Percentiles rank a stretch among this genome's conserved stretches.
Conservation (phyloP, 2,113 vertebrate genomes). For the Malurus cyaneus region DNA sequence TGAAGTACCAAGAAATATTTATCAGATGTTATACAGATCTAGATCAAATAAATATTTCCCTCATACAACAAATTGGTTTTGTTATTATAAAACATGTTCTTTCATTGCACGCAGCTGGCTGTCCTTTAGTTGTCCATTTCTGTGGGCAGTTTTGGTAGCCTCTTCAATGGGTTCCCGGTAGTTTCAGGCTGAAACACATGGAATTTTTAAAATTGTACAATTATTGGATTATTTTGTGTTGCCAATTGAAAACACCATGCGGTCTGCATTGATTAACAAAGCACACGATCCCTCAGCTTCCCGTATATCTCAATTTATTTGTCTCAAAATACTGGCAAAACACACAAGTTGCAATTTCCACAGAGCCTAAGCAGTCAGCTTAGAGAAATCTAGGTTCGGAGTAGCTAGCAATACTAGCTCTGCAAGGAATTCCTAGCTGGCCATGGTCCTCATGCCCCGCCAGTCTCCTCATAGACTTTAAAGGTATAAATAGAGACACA, state of each 20-base stretch:
- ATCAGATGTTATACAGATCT: conserved; percentile 18
- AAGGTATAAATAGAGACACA: conserved; percentile 75
- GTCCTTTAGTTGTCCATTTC: background rate
- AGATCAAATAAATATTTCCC: conserved; percentile 29
- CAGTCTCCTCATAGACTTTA: conserved; percentile 58
- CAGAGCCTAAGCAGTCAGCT: background rate
- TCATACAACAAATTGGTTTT: background rate
- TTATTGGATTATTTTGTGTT: background rate
- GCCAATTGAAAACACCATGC: background rate
- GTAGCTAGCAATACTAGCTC: conserved; percentile 52
- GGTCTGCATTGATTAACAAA: background rate
- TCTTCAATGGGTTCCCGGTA: background rate
- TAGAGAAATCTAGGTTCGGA: conserved; percentile 25
- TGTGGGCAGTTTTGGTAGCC: background rate
- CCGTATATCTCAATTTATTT: conserved; percentile 5
- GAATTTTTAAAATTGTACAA: background rate
- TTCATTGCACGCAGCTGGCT: background rate
- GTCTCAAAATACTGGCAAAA: conserved; percentile 29
- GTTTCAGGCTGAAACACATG: background rate
- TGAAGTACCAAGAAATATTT: background rate
- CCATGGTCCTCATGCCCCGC: conserved; percentile 55
- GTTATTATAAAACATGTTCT: background rate
- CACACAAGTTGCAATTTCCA: background rate
- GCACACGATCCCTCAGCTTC: background rate
- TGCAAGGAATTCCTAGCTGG: conserved; percentile 49